Evolutionary conservation across 2,797 vertebrate genomes (phyloP).

Genomic region (Melopsittacus undulatus): DNA sequence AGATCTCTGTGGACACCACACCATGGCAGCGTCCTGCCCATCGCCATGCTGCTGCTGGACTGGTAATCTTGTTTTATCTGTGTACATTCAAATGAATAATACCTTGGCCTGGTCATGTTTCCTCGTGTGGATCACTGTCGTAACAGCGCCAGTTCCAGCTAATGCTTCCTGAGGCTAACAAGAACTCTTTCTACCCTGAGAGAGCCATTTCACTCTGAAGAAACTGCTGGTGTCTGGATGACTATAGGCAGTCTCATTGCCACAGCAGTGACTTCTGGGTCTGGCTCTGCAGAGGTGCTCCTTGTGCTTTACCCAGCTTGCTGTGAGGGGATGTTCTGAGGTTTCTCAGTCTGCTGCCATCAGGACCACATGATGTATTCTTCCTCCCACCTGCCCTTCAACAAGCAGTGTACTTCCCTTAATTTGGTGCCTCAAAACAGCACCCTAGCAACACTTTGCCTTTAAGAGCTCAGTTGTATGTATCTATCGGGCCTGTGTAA

Average conservation of each 20-base stretch:
- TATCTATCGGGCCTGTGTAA: background rate
- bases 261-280: background rate
- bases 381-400: background rate
- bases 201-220: background rate
- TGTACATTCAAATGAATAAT: background rate
- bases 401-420: background rate
- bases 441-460: background rate
- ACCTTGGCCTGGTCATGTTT: accelerated
- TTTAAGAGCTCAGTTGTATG: accelerated
- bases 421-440: background rate
- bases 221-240: background rate
- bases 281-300: background rate
- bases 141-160: background rate
- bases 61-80: background rate
- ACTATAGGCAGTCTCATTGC: background rate
- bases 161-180: background rate
- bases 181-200: background rate
- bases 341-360: background rate
- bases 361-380: too few species aligned
- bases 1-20: background rate
- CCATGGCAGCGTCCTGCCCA: accelerated
- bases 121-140: background rate
- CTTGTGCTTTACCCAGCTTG: background rate
- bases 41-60: background rate
- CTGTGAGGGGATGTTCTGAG: background rate